These are phyloP conservation scores for Styela plicata DNA, from an alignment of 23 tunicate genomes.

Conservation along the genomic window DNA sequence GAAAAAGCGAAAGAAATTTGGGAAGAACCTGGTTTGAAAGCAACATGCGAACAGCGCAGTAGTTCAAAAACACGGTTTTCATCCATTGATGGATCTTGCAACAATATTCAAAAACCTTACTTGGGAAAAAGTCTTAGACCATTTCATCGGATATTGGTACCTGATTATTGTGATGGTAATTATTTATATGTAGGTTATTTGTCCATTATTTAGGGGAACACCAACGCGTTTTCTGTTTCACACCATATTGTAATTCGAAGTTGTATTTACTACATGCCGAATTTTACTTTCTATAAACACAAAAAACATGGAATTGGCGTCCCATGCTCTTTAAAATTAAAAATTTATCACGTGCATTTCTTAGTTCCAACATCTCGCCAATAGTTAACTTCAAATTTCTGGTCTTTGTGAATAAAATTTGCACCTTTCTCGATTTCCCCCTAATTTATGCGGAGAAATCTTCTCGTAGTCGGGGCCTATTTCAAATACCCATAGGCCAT, in stretches of 20 bases:
- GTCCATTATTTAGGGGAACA: too few species aligned
- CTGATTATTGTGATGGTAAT: slow-evolving; percentile 1
- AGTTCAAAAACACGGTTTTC: not conserved
- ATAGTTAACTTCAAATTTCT: too few species aligned
- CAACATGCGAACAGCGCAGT: not conserved
- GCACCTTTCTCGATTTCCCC: too few species aligned
- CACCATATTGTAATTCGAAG: not conserved
- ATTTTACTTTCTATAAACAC: not conserved
- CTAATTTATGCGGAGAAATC: too few species aligned
- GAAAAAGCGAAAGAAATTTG: not conserved
- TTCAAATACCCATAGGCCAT: too few species aligned
- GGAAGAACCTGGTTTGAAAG: not conserved
- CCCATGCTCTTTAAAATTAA: too few species aligned
- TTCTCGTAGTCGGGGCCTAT: too few species aligned
- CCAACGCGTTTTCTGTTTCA: not conserved
- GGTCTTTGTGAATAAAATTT: too few species aligned
- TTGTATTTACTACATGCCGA: not conserved
- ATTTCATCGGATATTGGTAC: not conserved
- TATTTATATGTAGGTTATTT: not conserved
- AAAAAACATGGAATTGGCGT: not conserved
- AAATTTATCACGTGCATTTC: too few species aligned
- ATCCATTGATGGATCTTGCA: slow-evolving; percentile 1
- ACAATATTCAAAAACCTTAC: not conserved
- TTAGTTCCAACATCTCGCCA: too few species aligned
- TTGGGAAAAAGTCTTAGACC: slow-evolving; percentile 4